Evolutionary conservation across 2,113 vertebrate species (phyloP).

Genomic region (Rhabdornis inornatus): DNA sequence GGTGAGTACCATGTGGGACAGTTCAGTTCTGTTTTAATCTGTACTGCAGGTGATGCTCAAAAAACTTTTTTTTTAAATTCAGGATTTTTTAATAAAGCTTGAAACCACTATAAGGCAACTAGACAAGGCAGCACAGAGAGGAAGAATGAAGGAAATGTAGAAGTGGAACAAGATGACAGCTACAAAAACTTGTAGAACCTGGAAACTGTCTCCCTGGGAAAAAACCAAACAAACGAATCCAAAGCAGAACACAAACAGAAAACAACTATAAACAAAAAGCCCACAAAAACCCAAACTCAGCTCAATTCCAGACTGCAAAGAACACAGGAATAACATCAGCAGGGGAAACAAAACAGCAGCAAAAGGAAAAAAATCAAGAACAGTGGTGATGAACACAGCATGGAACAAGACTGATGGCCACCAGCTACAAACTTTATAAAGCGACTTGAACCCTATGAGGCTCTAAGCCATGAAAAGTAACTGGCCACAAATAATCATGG

Average conservation of each 20-base stretch:
- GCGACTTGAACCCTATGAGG: neutral
- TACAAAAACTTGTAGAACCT: neutral
- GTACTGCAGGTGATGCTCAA: neutral
- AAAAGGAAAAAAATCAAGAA: neutral
- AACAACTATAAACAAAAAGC: neutral
- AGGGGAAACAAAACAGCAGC: neutral
- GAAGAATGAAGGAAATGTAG: neutral
- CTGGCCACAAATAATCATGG: neutral
- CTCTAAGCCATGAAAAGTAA: neutral
- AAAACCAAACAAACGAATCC: neutral
- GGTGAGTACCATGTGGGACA: neutral
- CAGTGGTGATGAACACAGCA: neutral
- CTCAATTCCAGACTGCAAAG: neutral
- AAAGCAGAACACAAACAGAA: neutral
- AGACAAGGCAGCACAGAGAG: neutral
- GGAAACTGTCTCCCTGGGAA: neutral
- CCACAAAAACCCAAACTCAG: neutral
- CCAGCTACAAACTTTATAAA: neutral
- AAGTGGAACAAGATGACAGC: neutral
- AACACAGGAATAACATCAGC: neutral
- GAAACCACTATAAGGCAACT: neutral
- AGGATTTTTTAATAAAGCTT: neutral
- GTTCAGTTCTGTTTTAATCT: neutral
- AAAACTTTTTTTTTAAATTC: neutral
- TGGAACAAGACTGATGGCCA: neutral